Conservation (phyloP, 2,797 vertebrate genomes). For the Xenops minutus region DNA sequence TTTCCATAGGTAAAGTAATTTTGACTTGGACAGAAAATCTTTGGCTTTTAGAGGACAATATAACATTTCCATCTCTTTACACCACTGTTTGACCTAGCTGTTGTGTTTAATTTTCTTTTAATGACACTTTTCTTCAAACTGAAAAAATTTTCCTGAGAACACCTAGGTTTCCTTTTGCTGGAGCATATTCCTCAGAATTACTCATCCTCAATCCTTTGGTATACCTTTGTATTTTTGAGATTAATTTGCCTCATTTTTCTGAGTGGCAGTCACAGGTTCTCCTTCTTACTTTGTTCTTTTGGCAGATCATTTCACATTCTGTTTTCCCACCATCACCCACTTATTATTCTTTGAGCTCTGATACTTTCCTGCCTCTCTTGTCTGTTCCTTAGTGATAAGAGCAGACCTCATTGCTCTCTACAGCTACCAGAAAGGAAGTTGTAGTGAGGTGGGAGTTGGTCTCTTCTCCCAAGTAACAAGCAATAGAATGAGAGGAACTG, state of each 20-base stretch:
- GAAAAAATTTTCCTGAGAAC: neutral
- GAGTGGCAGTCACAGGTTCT: neutral
- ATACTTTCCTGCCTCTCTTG: neutral
- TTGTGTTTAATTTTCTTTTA: neutral
- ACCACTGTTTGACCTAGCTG: neutral
- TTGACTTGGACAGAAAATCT: neutral
- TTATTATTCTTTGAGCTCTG: neutral
- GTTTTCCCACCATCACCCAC: neutral
- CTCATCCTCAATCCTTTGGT: neutral
- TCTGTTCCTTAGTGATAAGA: neutral
- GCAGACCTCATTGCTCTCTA: neutral
- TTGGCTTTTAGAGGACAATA: neutral
- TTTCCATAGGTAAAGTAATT: neutral
- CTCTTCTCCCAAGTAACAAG: neutral
- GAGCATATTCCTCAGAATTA: neutral
- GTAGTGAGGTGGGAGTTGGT: fast-evolving
- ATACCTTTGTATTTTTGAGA: neutral
- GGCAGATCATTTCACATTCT: neutral
- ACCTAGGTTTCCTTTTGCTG: neutral
- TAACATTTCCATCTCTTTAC: neutral
- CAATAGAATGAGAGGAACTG: neutral
- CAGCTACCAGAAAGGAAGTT: neutral
- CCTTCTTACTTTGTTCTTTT: neutral
- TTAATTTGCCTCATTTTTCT: neutral
- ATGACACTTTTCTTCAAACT: neutral